Conservation (phyloP, 2,113 vertebrate species). For the Elaphurus davidianus region DNA sequence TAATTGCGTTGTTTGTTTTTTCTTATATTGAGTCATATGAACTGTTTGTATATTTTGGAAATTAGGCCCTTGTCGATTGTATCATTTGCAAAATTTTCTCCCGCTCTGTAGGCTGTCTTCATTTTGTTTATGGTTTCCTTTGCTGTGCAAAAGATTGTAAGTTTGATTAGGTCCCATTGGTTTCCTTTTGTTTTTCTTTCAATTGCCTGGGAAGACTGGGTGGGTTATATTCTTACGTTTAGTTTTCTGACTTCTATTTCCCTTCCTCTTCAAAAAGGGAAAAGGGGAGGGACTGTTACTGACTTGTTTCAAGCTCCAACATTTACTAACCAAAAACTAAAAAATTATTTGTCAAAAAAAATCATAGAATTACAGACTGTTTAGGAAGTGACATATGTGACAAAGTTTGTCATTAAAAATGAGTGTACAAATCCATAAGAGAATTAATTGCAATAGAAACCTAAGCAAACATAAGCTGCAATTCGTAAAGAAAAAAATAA, state of each 20-base stretch:
- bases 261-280: not conserved
- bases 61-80: not conserved
- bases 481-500: not conserved
- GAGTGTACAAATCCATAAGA: not conserved
- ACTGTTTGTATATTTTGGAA: not conserved
- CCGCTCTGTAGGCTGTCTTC: not conserved
- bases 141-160: not conserved
- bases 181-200: not conserved
- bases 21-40: not conserved
- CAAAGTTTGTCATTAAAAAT: not conserved
- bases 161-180: not conserved
- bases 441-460: not conserved
- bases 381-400: not conserved
- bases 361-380: not conserved
- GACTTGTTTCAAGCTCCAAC: not conserved
- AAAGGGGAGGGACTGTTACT: not conserved
- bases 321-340: constrained; percentile 7
- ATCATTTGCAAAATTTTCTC: not conserved
- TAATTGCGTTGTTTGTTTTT: not conserved
- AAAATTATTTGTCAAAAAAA: not conserved
- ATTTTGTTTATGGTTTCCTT: not conserved
- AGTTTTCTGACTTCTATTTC: not conserved
- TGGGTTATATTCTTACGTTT: not conserved
- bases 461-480: not conserved
- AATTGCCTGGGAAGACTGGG: not conserved